Base-by-base conservation (phyloP, 2,888 invertebrate genomes). In the Pheosia gnoma region DNA sequence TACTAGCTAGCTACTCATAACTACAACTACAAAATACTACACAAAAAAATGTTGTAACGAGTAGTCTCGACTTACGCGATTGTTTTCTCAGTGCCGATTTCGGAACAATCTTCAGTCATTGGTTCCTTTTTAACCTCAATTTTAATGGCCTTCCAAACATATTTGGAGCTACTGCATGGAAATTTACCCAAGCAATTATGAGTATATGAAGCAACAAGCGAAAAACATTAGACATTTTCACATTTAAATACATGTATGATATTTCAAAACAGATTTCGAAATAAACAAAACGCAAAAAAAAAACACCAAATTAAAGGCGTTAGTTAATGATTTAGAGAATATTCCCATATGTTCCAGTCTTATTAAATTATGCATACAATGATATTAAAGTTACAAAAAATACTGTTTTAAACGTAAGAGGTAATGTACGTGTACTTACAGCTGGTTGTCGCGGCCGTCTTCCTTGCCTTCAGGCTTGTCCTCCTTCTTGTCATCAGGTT, bases 361-460 rank as follows among this genome's bases (percentile, higher is more conserved):
- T 25, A 25, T 25, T 25, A 25, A 25, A 25, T 25, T 25, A 25
- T 25, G 25, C 0, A 1, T 1, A 25, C 0, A 25, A 25, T 25
- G 25, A 25, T 25, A 25, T 25, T 0, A 25, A 25, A 25, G 25
- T 25, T 25, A 25, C 25, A 25, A 25, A 25, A 25, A 2, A 25
- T 25, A 25, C 25, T 25, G n/a, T 47, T 4, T 3, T 8, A 5
- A n/a, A 47, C 47, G 5, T n/a, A 5, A 4, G 5, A 10, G 47
- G n/a, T 47, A 39, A 51, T 37, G n/a, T n/a, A n/a, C 1, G 38
- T 43, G n/a, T 67, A 94, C 95, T 94, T 80, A 96, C 96, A 96
- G 89, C 83, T 96, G 96, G 82, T 96, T 97, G 86, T 97, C 97
- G 49, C 98, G 94, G 77, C 97, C 97, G 72, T 97, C 97, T 81